A percentile compares a stretch with the other conserved stretches of the same genome.
Evolutionary conservation across 2,113 vertebrate species (phyloP).

Genomic region (Equus quagga): DNA sequence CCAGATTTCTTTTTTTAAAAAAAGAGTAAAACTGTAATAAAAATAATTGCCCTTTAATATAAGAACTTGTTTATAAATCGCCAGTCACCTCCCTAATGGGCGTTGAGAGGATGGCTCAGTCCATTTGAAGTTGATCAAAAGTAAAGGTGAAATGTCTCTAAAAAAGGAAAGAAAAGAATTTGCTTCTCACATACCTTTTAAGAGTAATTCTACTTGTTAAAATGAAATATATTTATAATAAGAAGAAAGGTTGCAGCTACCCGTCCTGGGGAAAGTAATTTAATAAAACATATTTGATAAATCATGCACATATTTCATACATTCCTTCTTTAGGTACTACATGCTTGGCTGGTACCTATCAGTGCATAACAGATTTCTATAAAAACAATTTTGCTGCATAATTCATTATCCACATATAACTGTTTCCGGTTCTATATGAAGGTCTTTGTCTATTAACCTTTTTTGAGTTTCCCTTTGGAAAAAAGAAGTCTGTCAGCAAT

Average conservation of each 20-base stretch:
- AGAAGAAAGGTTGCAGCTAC: conserved; percentile 16
- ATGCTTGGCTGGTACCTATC: not conserved
- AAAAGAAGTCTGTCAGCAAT: conserved; percentile 38
- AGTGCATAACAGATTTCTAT: conserved; percentile 40
- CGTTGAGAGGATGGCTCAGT: not conserved
- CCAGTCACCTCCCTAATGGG: not conserved
- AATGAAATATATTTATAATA: conserved; percentile 26
- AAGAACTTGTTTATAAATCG: not conserved
- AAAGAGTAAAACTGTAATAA: not conserved
- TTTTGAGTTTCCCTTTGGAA: conserved; percentile 60
- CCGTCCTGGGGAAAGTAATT: conserved; percentile 41
- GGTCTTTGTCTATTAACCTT: conserved; percentile 77
- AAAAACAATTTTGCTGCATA: conserved; percentile 52
- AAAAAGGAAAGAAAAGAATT: not conserved
- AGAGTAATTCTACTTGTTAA: not conserved
- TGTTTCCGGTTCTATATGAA: not conserved
- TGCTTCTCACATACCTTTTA: not conserved
- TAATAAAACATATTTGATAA: not conserved
- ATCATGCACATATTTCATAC: not conserved
- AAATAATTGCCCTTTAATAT: not conserved
- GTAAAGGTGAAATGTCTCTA: not conserved
- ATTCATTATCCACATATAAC: conserved; percentile 67
- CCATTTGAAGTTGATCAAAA: conserved; percentile 39
- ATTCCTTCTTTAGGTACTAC: not conserved
- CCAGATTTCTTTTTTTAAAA: not conserved